Percentiles rank a stretch among this genome's conserved stretches.
These are phyloP conservation scores for Capreolus pygargus DNA, from an alignment of 2,113 vertebrate species.

Conservation along the genomic window DNA sequence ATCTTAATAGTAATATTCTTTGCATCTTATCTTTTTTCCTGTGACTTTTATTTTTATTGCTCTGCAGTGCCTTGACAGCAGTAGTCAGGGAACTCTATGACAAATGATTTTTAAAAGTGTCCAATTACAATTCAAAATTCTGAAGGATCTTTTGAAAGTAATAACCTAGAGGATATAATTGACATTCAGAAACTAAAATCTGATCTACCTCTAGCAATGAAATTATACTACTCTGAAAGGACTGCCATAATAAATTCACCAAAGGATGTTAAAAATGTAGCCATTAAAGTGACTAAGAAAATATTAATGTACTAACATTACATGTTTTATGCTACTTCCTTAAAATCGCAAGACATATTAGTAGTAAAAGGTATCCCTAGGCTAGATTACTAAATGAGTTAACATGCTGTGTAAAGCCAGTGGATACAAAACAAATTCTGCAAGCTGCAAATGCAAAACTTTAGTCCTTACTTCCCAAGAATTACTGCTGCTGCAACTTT, in stretches of 20 bases:
- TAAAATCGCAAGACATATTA: constrained; percentile 35
- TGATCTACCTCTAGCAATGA: constrained; percentile 66
- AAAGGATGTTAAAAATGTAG: constrained; percentile 56
- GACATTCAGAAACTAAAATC: constrained; percentile 66
- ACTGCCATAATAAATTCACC: constrained; percentile 63
- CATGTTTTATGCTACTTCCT: constrained; percentile 57
- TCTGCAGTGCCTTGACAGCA: neutral
- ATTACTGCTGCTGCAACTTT: neutral
- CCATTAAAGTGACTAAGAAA: constrained; percentile 59
- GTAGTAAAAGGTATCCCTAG: constrained; percentile 41
- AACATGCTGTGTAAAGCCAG: constrained; percentile 42
- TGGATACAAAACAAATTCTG: constrained; percentile 18
- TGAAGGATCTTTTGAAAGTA: constrained; percentile 57
- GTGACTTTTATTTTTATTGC: constrained; percentile 16
- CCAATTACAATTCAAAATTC: constrained; percentile 41
- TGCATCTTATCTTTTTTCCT: neutral
- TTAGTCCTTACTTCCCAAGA: neutral
- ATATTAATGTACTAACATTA: constrained; percentile 69
- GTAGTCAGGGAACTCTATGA: neutral
- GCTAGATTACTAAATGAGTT: constrained; percentile 55
- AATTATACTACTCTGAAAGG: constrained; percentile 67
- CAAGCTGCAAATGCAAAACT: constrained; percentile 29
- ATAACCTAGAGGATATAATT: constrained; percentile 61
- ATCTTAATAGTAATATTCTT: neutral
- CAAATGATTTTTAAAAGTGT: neutral